These are phyloP conservation scores for Catagonus wagneri DNA, from an alignment of 2,113 vertebrate species.

Conservation along the genomic window DNA sequence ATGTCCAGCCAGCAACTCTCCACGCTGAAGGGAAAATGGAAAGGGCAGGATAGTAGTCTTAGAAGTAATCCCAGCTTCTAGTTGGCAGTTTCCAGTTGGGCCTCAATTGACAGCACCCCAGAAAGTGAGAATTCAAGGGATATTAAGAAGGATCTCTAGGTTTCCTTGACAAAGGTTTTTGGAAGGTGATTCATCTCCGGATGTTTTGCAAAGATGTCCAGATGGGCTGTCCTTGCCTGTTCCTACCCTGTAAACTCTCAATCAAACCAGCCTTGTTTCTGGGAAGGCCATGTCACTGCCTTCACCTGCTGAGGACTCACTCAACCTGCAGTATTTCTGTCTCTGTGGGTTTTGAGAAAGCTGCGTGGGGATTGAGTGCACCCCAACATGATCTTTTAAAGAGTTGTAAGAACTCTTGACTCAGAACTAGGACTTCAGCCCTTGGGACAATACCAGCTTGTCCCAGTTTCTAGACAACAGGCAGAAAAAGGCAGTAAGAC, in stretches of 20 bases:
- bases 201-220: background rate
- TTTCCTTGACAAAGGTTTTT: background rate
- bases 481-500: background rate
- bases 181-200: background rate
- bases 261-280: too few relatives aligned
- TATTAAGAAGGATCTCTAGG: background rate
- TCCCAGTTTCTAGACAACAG: background rate
- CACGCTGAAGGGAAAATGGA: background rate
- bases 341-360: background rate
- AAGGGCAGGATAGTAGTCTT: too few relatives aligned
- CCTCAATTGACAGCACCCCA: background rate
- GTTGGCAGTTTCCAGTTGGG: background rate
- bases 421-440: background rate
- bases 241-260: too few relatives aligned
- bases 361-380: background rate
- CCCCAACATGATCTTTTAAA: background rate
- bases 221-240: background rate
- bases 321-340: background rate
- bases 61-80: background rate
- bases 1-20: fast-evolving
- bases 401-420: background rate
- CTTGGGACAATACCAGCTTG: background rate
- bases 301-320: too few relatives aligned
- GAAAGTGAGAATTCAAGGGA: background rate
- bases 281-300: background rate